Evolutionary conservation across 2,113 vertebrate genomes (phyloP), one percentile per base, ranked within the genome.

Genomic region (Alosa alosa): DNA sequence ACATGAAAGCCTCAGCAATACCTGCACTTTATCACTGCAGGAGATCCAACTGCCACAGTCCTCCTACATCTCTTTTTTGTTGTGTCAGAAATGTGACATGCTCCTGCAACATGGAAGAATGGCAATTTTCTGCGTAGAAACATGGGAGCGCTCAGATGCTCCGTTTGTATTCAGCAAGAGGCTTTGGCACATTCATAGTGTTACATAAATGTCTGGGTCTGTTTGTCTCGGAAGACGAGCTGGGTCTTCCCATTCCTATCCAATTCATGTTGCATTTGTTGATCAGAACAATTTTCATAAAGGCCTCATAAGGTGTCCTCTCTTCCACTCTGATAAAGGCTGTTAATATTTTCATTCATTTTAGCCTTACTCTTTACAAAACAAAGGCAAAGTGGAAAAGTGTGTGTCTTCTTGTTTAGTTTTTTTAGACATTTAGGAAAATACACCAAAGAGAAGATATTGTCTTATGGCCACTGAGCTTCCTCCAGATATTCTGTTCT

Each of bases 31-130:
- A 78, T 39, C 31, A 17, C 72, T 15, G 36, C 72, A 78, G 72
- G 31, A 36, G 39, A 39, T 13, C 72, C 72, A 72, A 31, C 64
- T 31, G 25, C 10, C 64, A 78, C 31, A 41, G 31, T 78, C 36
- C 72, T 78, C 25, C 72, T 78, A 78, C 72, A 78, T 39, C 25
- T 78, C 41, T 78, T 78, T 75, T 75, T 78, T 78, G 20, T 78
- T 78, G 31, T 78, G 31, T 31, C 31, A 78, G 3, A 78, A 78
- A 78, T 78, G 72, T 36, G 72, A 78, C 31, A 78, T 36, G 15
- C 72, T 78, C 15, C 31, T 13, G 25, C 72, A 15, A 17, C 72
- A 39, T 36, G 36, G 72, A 78, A 36, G 72, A 39, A 39, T 78
- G 15, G 36, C 72, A 72, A 72, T 78, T 78, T 39, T 39, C 72